A percentile compares a stretch with the other conserved stretches of the same genome.
Evolutionary conservation across 2,113 vertebrate species (phyloP).

Genomic region (Nothoprocta pentlandii): DNA sequence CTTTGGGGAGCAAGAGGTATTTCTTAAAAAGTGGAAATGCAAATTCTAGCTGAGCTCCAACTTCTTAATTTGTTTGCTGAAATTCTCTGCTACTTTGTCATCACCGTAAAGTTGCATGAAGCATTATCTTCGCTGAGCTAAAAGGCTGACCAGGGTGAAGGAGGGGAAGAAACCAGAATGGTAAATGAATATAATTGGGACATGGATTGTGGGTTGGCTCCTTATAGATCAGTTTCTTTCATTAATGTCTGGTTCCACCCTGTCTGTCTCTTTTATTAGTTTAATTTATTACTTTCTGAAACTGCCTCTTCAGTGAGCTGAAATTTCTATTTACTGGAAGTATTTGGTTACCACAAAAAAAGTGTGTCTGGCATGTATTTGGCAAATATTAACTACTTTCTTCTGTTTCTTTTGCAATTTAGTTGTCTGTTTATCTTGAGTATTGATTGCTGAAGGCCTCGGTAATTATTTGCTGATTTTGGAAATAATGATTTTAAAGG

Average conservation of each 20-base stretch:
- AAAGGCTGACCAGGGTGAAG: slow-evolving; percentile 37
- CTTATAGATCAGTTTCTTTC: slow-evolving; percentile 53
- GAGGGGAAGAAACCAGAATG: not conserved
- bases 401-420: slow-evolving; percentile 53
- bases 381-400: slow-evolving; percentile 61
- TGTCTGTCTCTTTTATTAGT: slow-evolving; percentile 71
- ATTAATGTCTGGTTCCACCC: slow-evolving; percentile 68
- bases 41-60: not conserved
- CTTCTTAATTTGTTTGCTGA: not conserved
- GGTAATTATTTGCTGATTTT: slow-evolving; percentile 62
- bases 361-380: slow-evolving; percentile 36
- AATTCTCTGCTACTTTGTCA: not conserved
- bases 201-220: slow-evolving; percentile 54
- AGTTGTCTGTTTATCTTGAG: slow-evolving; percentile 60
- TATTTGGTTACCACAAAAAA: slow-evolving; percentile 62
- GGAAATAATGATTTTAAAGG: slow-evolving; percentile 37
- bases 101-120: not conserved
- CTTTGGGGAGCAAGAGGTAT: not conserved
- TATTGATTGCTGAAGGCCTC: slow-evolving; percentile 48
- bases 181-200: slow-evolving; percentile 37
- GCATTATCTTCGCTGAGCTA: not conserved
- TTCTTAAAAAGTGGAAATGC: not conserved
- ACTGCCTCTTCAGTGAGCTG: slow-evolving; percentile 52
- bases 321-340: slow-evolving; percentile 69
- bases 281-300: slow-evolving; percentile 72